phyloP scores from a whole-genome alignment of 2,113 vertebrate genomes.

The Puffinus mauretanicus region DNA sequence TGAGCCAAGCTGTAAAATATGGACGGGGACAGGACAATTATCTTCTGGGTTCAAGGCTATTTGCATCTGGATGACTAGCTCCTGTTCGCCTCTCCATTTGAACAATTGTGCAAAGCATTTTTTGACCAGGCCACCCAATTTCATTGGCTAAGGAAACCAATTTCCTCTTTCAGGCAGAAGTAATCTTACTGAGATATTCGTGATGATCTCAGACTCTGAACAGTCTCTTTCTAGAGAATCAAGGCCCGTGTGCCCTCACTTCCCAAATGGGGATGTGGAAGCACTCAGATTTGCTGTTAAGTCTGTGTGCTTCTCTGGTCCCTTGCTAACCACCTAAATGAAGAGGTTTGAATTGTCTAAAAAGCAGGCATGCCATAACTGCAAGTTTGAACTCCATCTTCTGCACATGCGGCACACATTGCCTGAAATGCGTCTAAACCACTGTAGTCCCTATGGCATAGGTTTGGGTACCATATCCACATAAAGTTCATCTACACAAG shows the following conservation, averaged over 20 bases:
- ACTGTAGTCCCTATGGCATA: neutral
- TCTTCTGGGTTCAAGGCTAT: neutral
- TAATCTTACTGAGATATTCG: neutral
- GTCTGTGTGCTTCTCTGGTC: neutral
- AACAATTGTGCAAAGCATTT: neutral
- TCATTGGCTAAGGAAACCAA: neutral
- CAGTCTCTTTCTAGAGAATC: neutral
- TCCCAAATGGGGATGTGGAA: neutral
- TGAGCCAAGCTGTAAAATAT: constrained; percentile 3
- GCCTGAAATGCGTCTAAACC: neutral
- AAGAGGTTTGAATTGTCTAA: neutral
- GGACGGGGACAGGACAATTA: neutral
- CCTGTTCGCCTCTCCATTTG: neutral
- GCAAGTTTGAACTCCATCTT: neutral
- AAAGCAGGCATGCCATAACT: neutral
- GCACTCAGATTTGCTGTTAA: neutral
- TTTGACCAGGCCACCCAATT: neutral
- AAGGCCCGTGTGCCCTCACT: neutral
- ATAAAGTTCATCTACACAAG: neutral
- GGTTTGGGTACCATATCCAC: neutral
- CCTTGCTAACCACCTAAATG: neutral
- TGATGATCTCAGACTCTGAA: neutral
- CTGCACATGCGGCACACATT: neutral
- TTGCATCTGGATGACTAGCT: neutral
- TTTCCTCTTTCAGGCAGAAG: neutral